Conservation (phyloP, 2,888 invertebrate genomes). For the Dicyrtoma fusca region DNA sequence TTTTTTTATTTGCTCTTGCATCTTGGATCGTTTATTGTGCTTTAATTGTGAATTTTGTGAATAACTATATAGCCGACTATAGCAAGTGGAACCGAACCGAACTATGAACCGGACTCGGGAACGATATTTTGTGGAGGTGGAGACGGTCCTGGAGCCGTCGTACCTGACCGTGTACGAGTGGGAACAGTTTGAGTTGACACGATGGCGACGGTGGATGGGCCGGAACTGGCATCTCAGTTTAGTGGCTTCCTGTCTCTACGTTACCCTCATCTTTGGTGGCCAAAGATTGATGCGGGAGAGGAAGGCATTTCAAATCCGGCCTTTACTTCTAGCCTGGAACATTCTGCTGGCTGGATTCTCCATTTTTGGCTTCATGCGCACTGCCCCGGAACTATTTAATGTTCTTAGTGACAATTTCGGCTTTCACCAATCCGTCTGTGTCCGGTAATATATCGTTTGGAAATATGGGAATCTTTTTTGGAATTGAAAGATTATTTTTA, state of each 20-base stretch:
- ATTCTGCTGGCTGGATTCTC: slow-evolving; percentile 89
- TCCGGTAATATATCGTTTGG: no score
- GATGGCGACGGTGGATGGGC: slow-evolving; percentile 84
- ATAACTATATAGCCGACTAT: no score
- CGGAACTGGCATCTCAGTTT: slow-evolving; percentile 94
- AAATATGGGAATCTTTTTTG: no score
- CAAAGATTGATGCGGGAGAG: slow-evolving; percentile 92
- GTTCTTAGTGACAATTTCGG: slow-evolving; percentile 83
- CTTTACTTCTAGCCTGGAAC: slow-evolving; percentile 90
- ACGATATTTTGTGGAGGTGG: slow-evolving; percentile 15
- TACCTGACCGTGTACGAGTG: slow-evolving; percentile 51
- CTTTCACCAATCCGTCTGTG: slow-evolving; percentile 92
- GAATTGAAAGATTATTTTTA: no score
- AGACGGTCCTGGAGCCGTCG: not conserved
- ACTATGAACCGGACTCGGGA: not conserved
- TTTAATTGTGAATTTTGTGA: no score
- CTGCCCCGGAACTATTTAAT: slow-evolving; percentile 89
- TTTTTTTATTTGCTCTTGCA: no score
- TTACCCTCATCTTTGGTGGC: slow-evolving; percentile 90
- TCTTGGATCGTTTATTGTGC: no score
- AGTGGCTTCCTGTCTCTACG: slow-evolving; percentile 85
- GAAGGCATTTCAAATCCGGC: slow-evolving; percentile 84
- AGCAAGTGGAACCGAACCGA: no score
- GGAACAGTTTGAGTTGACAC: slow-evolving; percentile 52
- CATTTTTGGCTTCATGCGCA: slow-evolving; percentile 88